Conservation (phyloP, 1,140 invertebrate species). For the Euura lappo region DNA sequence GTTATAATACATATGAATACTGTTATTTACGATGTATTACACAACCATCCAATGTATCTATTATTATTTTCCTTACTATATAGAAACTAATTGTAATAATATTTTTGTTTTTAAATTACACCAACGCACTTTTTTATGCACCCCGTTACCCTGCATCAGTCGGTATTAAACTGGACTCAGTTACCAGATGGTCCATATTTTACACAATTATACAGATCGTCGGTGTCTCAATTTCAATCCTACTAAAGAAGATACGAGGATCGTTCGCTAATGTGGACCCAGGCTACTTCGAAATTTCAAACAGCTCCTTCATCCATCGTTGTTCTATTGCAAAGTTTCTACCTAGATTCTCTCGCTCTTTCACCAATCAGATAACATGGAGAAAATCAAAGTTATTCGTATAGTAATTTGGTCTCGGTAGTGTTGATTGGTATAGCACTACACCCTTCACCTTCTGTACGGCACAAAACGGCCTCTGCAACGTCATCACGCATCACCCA, state of each 20-base stretch:
- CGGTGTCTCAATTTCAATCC: too few relatives aligned
- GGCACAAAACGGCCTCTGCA: neutral
- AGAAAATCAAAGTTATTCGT: neutral
- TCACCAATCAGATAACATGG: neutral
- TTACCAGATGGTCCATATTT: too few relatives aligned
- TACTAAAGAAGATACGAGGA: too few relatives aligned
- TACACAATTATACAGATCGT: too few relatives aligned
- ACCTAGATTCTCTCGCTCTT: neutral
- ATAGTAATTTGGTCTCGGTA: neutral
- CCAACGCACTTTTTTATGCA: constrained; percentile 29
- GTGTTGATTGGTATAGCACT: constrained; percentile 3
- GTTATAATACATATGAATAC: constrained; percentile 20
- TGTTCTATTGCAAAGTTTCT: neutral
- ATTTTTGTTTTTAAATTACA: constrained; percentile 50
- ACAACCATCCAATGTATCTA: constrained; percentile 31
- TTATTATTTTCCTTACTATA: constrained; percentile 20
- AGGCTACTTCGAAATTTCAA: too few relatives aligned
- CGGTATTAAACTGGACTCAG: too few relatives aligned
- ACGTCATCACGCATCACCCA: constrained; percentile 2
- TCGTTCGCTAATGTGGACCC: too few relatives aligned
- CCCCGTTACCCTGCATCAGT: constrained; percentile 17
- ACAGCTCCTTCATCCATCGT: too few relatives aligned
- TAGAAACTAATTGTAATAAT: constrained; percentile 42
- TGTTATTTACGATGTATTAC: constrained; percentile 22
- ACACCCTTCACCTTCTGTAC: neutral